Evolutionary conservation across 2,888 invertebrate species (phyloP).

Genomic region (Parnassius mnemosyne): DNA sequence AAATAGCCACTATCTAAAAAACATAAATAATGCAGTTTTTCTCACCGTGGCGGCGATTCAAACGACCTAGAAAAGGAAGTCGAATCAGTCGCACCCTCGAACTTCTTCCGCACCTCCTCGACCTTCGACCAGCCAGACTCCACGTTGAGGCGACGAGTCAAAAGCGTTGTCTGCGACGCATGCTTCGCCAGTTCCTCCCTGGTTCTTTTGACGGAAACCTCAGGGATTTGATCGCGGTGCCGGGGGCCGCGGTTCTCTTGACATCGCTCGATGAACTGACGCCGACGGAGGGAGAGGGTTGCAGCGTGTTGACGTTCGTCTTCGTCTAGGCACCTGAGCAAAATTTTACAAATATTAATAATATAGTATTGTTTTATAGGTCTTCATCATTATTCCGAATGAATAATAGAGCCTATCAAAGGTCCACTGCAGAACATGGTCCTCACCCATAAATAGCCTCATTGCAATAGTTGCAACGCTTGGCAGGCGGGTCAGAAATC

Average conservation of each 20-base stretch:
- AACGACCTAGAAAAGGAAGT: slow-evolving; percentile 66
- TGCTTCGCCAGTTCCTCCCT: slow-evolving; percentile 69
- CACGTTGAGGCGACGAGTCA: slow-evolving; percentile 70
- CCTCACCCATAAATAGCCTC: too few species aligned
- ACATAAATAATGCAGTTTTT: too few species aligned
- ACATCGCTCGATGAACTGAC: slow-evolving; percentile 75
- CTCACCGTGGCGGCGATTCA: slow-evolving; percentile 72
- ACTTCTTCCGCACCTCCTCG: slow-evolving; percentile 75
- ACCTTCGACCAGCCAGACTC: slow-evolving; percentile 76
- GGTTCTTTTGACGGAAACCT: slow-evolving; percentile 66
- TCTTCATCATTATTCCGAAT: too few species aligned
- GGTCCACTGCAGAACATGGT: too few species aligned
- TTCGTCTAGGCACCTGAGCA: slow-evolving; percentile 62
- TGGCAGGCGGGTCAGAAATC: too few species aligned
- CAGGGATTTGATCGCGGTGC: slow-evolving; percentile 59
- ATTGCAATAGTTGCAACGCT: too few species aligned
- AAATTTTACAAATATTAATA: not conserved
- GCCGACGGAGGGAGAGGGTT: slow-evolving; percentile 63
- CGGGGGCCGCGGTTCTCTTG: slow-evolving; percentile 62
- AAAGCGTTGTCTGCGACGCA: slow-evolving; percentile 64
- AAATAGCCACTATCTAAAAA: too few species aligned
- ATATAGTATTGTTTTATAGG: too few species aligned
- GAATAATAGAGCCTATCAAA: too few species aligned
- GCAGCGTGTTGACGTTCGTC: slow-evolving; percentile 50
- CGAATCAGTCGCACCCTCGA: slow-evolving; percentile 57